Conservation (phyloP, 2,888 invertebrate genomes). For the Linyphia triangularis region DNA sequence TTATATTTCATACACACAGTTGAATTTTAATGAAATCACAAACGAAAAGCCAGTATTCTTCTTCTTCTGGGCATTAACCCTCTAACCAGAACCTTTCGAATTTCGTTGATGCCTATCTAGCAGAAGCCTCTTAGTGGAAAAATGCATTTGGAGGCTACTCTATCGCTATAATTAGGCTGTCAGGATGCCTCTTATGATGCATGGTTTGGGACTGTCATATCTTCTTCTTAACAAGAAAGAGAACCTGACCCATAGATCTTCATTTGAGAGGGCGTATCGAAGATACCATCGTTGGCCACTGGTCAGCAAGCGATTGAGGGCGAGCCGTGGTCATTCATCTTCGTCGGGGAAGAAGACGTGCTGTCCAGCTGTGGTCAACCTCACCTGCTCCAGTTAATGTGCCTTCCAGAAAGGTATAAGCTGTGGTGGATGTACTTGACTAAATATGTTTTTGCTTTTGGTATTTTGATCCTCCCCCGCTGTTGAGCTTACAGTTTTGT, state of each 20-base stretch:
- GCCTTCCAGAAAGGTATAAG: neutral
- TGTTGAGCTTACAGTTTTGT: too few relatives aligned
- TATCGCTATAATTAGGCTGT: slow-evolving; percentile 26
- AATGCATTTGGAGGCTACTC: neutral
- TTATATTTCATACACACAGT: too few relatives aligned
- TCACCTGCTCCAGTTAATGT: slow-evolving; percentile 9
- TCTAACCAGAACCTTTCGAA: neutral
- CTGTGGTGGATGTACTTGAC: too few relatives aligned
- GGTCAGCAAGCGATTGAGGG: neutral
- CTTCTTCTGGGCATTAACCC: too few relatives aligned
- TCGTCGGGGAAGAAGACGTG: neutral
- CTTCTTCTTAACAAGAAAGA: neutral
- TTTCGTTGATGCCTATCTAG: neutral
- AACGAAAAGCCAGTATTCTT: neutral
- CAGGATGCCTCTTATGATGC: slow-evolving; percentile 28
- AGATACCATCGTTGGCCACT: slow-evolving; percentile 8
- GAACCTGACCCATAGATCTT: slow-evolving; percentile 5
- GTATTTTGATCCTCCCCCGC: too few relatives aligned
- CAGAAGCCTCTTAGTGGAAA: neutral
- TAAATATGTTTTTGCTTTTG: too few relatives aligned
- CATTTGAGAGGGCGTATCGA: neutral
- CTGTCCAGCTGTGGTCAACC: neutral
- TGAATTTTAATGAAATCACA: neutral
- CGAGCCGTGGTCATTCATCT: neutral
- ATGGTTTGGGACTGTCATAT: neutral